Evolutionary conservation across 1,140 invertebrate genomes (phyloP).

Genomic region (Magallana ariakensis): DNA sequence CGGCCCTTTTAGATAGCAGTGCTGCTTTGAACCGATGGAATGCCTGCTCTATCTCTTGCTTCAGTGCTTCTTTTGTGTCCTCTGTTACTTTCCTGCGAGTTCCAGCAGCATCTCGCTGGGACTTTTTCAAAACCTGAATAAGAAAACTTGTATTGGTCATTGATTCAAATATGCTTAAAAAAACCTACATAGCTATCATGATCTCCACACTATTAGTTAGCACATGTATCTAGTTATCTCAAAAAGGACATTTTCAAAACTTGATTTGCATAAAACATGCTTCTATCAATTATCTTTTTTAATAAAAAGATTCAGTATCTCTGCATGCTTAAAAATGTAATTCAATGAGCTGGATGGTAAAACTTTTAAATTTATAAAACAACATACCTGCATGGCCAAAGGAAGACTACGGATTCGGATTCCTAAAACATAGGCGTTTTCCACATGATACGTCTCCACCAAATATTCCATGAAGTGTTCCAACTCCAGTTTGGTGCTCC

Average conservation of each 20-base stretch:
- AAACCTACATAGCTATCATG: no score
- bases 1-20: constrained; percentile 60
- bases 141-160: no score
- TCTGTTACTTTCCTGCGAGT: constrained; percentile 59
- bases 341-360: no score
- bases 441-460: constrained; percentile 65
- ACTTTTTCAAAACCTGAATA: constrained; percentile 74
- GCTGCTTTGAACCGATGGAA: constrained; percentile 69
- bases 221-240: no score
- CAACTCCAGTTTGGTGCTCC: constrained; percentile 69
- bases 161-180: neutral
- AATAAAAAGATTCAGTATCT: no score
- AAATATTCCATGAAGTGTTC: constrained; percentile 75
- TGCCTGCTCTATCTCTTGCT: constrained; percentile 64
- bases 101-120: constrained; percentile 70
- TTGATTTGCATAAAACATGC: no score
- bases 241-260: no score
- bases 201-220: no score
- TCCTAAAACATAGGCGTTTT: constrained; percentile 73
- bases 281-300: no score
- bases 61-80: constrained; percentile 64
- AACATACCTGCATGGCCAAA: constrained; percentile 63
- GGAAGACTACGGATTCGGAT: constrained; percentile 75
- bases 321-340: no score
- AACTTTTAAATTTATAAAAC: no score